A percentile compares a stretch with the other conserved stretches of the same genome.
Evolutionary conservation across 2,797 vertebrate species (phyloP).

Genomic region (Sus cebifrons): DNA sequence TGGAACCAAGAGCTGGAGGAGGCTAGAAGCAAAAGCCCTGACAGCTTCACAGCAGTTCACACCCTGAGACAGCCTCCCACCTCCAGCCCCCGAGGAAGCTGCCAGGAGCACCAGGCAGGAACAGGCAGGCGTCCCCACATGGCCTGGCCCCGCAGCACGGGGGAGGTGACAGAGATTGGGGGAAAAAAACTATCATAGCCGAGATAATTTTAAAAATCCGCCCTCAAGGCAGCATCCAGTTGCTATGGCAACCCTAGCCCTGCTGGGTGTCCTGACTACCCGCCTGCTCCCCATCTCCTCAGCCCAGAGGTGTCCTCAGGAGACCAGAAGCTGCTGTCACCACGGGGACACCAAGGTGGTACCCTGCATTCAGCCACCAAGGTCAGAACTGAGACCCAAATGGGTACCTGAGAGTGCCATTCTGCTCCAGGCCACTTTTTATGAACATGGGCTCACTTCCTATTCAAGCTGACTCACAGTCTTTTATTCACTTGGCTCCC

Average conservation of each 20-base stretch:
- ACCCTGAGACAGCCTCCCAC: slow-evolving; percentile 50
- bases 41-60: slow-evolving; percentile 52
- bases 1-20: slow-evolving; percentile 41
- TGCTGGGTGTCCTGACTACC: slow-evolving; percentile 60
- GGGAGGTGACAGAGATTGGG: slow-evolving; percentile 52
- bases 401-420: background rate
- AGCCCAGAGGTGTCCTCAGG: background rate
- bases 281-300: background rate
- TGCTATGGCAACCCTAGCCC: slow-evolving; percentile 80
- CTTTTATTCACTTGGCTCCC: background rate
- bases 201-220: slow-evolving; percentile 82
- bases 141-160: slow-evolving; percentile 1
- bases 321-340: background rate
- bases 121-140: background rate
- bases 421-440: background rate
- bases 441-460: background rate
- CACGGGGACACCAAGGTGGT: background rate
- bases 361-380: background rate
- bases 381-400: background rate
- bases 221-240: slow-evolving; percentile 76
- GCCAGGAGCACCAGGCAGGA: slow-evolving; percentile 48
- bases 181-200: slow-evolving; percentile 1
- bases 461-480: background rate
- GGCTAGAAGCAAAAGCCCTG: slow-evolving; percentile 28
- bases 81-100: slow-evolving; percentile 23